Percentiles rank a stretch among this genome's conserved stretches.
Evolutionary conservation across 2,797 vertebrate species (phyloP).

Genomic region (Poecilia gillii): DNA sequence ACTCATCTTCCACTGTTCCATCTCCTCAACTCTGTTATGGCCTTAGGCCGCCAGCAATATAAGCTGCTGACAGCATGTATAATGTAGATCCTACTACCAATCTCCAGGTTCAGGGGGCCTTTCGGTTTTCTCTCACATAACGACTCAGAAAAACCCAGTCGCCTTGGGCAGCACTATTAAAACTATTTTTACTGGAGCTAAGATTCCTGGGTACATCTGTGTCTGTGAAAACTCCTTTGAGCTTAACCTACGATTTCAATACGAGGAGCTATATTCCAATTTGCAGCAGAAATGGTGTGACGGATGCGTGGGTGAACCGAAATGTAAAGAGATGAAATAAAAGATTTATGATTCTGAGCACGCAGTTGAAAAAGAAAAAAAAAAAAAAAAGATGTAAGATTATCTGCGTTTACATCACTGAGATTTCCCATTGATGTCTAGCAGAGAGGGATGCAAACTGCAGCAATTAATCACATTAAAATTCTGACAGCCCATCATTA

Average conservation of each 20-base stretch:
- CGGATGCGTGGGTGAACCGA: slow-evolving; percentile 46
- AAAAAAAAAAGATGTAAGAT: slow-evolving; percentile 14
- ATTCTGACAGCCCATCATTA: slow-evolving; percentile 26
- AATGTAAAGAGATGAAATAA: slow-evolving; percentile 47
- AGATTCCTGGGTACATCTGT: slow-evolving; percentile 64
- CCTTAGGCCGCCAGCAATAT: slow-evolving; percentile 63
- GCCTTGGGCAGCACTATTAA: slow-evolving; percentile 60
- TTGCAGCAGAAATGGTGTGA: slow-evolving; percentile 32
- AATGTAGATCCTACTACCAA: slow-evolving; percentile 60
- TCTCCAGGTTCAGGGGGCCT: slow-evolving; percentile 64
- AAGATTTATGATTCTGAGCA: slow-evolving; percentile 39
- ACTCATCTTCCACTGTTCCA: slow-evolving; percentile 56
- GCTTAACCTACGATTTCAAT: slow-evolving; percentile 48
- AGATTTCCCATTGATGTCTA: slow-evolving; percentile 41
- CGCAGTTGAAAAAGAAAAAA: slow-evolving; percentile 39
- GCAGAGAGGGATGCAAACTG: slow-evolving; percentile 42
- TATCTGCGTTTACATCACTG: slow-evolving; percentile 48
- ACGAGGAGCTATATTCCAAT: slow-evolving; percentile 37
- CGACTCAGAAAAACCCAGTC: slow-evolving; percentile 38
- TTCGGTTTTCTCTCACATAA: slow-evolving; percentile 56
- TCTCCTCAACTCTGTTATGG: slow-evolving; percentile 69
- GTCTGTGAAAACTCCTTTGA: slow-evolving; percentile 42
- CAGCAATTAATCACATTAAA: slow-evolving; percentile 56
- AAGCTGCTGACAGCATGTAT: slow-evolving; percentile 60
- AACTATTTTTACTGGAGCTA: slow-evolving; percentile 60